These are phyloP conservation scores for Troides oblongomaculatus DNA, from an alignment of 2,888 invertebrate species.

Conservation along the genomic window DNA sequence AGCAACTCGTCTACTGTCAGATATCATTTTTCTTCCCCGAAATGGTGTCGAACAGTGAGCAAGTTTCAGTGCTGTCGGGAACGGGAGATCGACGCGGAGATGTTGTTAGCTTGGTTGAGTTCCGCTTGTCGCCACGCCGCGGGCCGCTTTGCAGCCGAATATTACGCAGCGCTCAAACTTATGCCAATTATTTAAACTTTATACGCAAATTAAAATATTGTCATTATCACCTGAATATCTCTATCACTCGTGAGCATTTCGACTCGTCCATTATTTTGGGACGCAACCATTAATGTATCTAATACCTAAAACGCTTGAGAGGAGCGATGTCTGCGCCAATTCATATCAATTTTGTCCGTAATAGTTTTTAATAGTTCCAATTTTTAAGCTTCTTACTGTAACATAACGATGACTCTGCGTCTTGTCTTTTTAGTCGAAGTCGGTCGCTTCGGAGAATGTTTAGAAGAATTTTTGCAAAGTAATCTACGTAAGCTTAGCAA, in stretches of 20 bases:
- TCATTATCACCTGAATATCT: conserved; percentile 42
- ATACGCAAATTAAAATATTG: conserved; percentile 40
- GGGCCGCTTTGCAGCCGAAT: conserved; percentile 37
- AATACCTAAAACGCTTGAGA: conserved; percentile 66
- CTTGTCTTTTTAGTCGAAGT: conserved; percentile 61
- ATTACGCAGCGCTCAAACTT: conserved; percentile 44
- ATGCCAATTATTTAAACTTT: conserved; percentile 35
- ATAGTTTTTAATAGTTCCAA: conserved; percentile 77
- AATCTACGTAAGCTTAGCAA: conserved; percentile 77
- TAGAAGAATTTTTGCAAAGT: conserved; percentile 73
- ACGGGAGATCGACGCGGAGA: conserved; percentile 48
- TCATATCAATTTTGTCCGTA: conserved; percentile 79
- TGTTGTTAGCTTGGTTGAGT: conserved; percentile 53
- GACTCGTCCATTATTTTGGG: conserved; percentile 59
- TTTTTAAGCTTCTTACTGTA: conserved; percentile 75
- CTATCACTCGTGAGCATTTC: conserved; percentile 45
- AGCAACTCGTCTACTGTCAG: conserved; percentile 56
- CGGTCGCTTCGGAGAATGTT: conserved; percentile 61
- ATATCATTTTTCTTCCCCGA: conserved; percentile 74
- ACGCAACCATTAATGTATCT: conserved; percentile 71
- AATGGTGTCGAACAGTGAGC: conserved; percentile 65
- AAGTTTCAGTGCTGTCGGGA: conserved; percentile 31
- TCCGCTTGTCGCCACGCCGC: conserved; percentile 41
- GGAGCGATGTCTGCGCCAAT: conserved; percentile 75
- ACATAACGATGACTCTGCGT: conserved; percentile 59